Evolutionary conservation across 2,113 vertebrate species (phyloP).

Genomic region (Microcebus murinus): DNA sequence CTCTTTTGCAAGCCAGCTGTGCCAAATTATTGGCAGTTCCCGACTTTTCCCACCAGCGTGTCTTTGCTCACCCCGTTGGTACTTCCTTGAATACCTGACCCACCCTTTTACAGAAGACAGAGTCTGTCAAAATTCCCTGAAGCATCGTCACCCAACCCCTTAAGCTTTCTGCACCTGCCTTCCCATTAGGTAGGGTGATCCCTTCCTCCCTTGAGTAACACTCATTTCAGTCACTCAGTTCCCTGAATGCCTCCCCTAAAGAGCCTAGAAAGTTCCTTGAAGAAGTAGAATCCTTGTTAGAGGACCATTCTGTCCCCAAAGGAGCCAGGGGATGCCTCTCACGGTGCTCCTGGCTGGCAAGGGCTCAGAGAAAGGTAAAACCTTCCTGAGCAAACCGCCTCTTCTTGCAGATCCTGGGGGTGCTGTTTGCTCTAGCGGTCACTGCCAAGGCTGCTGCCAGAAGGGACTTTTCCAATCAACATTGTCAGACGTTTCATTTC

Average conservation of each 20-base stretch:
- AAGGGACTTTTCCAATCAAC: not conserved
- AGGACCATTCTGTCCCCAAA: not conserved
- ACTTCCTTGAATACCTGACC: not conserved
- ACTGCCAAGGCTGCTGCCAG: not conserved
- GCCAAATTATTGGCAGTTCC: not conserved
- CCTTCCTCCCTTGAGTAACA: not conserved
- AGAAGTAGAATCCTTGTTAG: not conserved
- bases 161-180: not conserved
- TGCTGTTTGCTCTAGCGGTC: not conserved
- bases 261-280: not conserved
- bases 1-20: not conserved
- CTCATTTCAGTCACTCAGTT: not conserved
- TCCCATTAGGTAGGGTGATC: not conserved
- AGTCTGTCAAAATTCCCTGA: not conserved
- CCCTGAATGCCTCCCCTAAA: not conserved
- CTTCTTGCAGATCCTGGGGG: not conserved
- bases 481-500: not conserved
- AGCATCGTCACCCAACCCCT: not conserved
- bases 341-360: not conserved
- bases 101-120: not conserved
- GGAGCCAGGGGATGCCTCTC: not conserved
- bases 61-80: not conserved
- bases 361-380: not conserved
- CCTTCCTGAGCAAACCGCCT: not conserved
- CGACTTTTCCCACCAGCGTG: not conserved